phyloP scores from a whole-genome alignment of 2,113 vertebrate genomes.

The Galeopterus variegatus region DNA sequence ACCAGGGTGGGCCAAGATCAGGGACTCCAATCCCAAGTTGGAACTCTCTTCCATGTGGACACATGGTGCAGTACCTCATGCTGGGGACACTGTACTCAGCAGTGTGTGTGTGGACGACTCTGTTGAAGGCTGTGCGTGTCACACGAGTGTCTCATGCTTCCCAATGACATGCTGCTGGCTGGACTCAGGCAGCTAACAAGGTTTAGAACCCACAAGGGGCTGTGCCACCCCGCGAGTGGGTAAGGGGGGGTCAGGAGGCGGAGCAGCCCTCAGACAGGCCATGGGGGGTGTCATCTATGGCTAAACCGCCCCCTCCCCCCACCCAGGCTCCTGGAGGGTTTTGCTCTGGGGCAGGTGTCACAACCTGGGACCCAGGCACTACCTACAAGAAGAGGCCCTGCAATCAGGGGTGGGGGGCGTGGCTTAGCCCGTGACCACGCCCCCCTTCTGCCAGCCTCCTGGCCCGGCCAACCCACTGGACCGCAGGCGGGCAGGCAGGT shows the following conservation, averaged over 20 bases:
- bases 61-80: no score
- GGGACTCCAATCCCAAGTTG: neutral
- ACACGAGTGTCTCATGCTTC: no score
- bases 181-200: no score
- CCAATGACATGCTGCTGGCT: no score
- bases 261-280: neutral
- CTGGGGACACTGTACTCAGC: neutral
- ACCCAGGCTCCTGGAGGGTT: neutral
- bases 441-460: neutral
- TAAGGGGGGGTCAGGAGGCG: neutral
- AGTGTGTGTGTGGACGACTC: no score
- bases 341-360: no score
- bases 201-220: neutral
- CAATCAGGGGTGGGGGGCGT: neutral
- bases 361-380: no score
- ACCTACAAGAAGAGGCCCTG: neutral
- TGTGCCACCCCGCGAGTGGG: neutral
- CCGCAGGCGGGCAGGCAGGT: neutral
- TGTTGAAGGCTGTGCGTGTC: no score
- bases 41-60: neutral
- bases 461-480: accelerated
- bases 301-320: neutral
- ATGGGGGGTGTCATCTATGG: neutral
- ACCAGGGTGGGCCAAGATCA: neutral
- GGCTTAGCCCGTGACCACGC: no score